Base-by-base conservation (phyloP, 2,113 vertebrate species). In the Formicarius rufipectus region DNA sequence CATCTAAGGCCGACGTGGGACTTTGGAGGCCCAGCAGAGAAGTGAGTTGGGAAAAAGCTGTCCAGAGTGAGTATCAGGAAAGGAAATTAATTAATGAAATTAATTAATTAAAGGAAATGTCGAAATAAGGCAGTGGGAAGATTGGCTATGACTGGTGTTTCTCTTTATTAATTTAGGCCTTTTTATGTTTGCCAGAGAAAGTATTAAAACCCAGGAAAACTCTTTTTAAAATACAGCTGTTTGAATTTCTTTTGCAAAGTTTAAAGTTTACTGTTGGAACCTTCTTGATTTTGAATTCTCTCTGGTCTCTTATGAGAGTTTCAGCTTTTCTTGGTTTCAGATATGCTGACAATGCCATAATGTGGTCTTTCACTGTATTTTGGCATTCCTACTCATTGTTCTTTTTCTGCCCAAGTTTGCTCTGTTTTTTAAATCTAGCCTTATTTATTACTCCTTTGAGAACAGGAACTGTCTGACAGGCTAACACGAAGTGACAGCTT, bases 381-480 rank as follows among this genome's bases (percentile, higher is more conserved):
- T 97, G 95, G 95, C 90, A 89, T 84, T 90, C 64, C n/a, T 68
- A 14, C 60, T 95, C 83, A 84, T 96, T 97, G 96, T 94, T 97
- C 88, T 95, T 80, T 93, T 23, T 90, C 83, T 94, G 88, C 92
- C 92, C 85, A 92, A 84, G 93, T 93, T 95, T 62, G 93, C 56
- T 91, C 95, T 96, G 95, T 85, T 96, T 97, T 97, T 96, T 23
- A 94, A 95, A 96, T 97, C 92, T 88, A 72, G 92, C 85, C 56
- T 96, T 50, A 56, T 87, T 96, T 84, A 93, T 37, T 84, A 25
- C 87, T 95, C 90, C 92, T 96, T 67, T 71, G 93, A 95, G 96
- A 89, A 39, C 93, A 94, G 92, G 96, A 96, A 91, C 93, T 81
- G 92, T 90, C 56, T 81, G 76, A 93, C 92, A 49, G 8, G 79